Percentiles rank a stretch among this genome's conserved stretches.
Conservation (phyloP, 1,140 invertebrate genomes). For the Brachionus sp. region DNA sequence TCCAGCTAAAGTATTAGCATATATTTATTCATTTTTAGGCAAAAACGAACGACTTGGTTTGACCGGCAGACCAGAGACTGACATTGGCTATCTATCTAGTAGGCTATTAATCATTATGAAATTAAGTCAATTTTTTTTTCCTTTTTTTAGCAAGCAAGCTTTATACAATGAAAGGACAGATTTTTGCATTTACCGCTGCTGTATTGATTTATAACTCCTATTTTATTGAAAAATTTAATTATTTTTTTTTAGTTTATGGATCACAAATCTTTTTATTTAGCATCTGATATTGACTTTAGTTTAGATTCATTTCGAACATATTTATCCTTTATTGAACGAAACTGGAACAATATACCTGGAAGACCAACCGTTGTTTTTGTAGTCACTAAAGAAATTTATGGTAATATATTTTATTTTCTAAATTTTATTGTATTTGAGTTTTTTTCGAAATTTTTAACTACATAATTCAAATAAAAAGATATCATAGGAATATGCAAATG, state of each 20-base stretch:
- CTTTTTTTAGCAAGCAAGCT: conserved; percentile 76
- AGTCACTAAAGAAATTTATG: conserved; percentile 45
- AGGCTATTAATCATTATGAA: background rate
- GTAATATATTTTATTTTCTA: background rate
- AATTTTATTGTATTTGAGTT: no score
- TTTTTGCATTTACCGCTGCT: conserved; percentile 97
- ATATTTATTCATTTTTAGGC: conserved; percentile 80
- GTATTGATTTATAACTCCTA: conserved; percentile 64
- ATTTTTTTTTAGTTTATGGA: conserved; percentile 76
- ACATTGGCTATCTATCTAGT: conserved; percentile 89
- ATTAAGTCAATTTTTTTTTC: background rate
- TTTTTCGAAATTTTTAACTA: no score
- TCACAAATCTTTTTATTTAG: conserved; percentile 66
- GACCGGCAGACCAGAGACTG: conserved; percentile 82
- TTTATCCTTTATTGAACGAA: conserved; percentile 53
- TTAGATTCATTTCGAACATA: conserved; percentile 55
- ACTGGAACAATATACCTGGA: conserved; percentile 61
- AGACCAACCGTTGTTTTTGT: conserved; percentile 54
- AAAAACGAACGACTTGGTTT: conserved; percentile 87
- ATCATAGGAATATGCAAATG: no score
- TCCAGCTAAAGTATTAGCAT: conserved; percentile 84
- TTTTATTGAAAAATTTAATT: background rate
- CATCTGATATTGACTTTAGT: conserved; percentile 54
- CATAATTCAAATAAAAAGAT: no score
- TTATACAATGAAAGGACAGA: conserved; percentile 88